Evolutionary conservation across 1,140 invertebrate species (phyloP).

Genomic region (Caenorhabditis briggsae): DNA sequence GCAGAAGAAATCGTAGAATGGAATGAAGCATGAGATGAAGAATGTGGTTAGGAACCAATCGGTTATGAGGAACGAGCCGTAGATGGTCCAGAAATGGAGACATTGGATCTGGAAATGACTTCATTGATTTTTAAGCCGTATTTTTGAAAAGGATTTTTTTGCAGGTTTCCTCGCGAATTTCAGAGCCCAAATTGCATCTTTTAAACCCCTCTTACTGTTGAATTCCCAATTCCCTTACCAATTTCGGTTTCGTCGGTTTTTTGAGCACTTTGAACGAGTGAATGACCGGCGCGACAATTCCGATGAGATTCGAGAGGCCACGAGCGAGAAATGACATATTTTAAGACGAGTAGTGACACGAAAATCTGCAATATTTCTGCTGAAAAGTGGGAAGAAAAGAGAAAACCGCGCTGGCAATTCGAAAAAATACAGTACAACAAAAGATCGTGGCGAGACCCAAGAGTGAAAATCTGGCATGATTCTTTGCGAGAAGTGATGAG

Average conservation of each 20-base stretch:
- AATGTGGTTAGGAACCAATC: conserved; percentile 33
- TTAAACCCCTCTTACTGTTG: too few relatives aligned
- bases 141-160: too few relatives aligned
- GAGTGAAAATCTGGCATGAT: too few relatives aligned
- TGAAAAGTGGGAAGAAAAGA: background rate
- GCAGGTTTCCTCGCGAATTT: too few relatives aligned
- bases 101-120: background rate
- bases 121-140: background rate
- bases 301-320: conserved; percentile 39
- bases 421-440: background rate
- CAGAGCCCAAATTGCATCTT: too few relatives aligned
- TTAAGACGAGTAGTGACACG: background rate
- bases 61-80: conserved; percentile 5
- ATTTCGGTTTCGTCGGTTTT: conserved; percentile 38
- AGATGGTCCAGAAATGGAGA: conserved; percentile 34
- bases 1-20: conserved; percentile 29
- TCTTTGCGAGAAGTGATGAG: too few relatives aligned
- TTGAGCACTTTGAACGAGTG: conserved; percentile 47
- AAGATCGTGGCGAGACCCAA: background rate
- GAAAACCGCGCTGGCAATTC: background rate
- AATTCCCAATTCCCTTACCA: conserved; percentile 8
- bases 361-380: background rate
- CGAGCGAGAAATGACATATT: conserved; percentile 43
- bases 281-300: conserved; percentile 27
- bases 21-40: conserved; percentile 37